Evolutionary conservation across 1,140 invertebrate species (phyloP).

Genomic region (Aphis craccivora): DNA sequence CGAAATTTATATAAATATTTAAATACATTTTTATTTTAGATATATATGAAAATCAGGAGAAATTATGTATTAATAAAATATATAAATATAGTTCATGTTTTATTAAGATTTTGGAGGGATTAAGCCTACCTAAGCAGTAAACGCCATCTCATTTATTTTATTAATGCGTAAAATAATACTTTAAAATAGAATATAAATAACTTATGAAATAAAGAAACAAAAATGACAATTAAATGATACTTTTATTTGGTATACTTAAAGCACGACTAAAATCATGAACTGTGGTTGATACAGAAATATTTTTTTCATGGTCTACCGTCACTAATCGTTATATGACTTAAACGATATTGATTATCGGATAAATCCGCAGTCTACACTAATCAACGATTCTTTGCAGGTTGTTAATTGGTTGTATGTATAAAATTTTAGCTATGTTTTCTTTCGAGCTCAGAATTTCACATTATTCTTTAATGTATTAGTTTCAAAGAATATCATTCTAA

Average conservation of each 20-base stretch:
- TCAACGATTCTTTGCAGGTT: slow-evolving; percentile 31
- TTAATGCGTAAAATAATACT: background rate
- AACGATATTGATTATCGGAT: background rate
- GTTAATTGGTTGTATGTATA: slow-evolving; percentile 43
- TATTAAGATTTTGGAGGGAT: background rate
- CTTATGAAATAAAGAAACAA: background rate
- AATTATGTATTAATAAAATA: background rate
- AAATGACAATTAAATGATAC: background rate
- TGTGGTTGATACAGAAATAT: background rate
- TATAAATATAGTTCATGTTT: background rate
- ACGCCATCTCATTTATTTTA: background rate
- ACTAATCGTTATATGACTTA: background rate
- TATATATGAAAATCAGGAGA: background rate
- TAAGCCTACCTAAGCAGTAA: no score
- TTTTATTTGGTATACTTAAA: background rate
- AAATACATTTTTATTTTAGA: background rate
- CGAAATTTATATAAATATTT: background rate
- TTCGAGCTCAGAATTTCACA: background rate
- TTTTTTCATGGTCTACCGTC: background rate
- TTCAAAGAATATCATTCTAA: background rate
- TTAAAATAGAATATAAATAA: background rate
- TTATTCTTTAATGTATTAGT: background rate
- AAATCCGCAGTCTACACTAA: background rate
- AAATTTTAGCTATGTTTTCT: background rate
- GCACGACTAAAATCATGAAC: background rate